Evolutionary conservation across 1,140 invertebrate genomes (phyloP).

Genomic region (Paramacrobiotus metropolitanus): DNA sequence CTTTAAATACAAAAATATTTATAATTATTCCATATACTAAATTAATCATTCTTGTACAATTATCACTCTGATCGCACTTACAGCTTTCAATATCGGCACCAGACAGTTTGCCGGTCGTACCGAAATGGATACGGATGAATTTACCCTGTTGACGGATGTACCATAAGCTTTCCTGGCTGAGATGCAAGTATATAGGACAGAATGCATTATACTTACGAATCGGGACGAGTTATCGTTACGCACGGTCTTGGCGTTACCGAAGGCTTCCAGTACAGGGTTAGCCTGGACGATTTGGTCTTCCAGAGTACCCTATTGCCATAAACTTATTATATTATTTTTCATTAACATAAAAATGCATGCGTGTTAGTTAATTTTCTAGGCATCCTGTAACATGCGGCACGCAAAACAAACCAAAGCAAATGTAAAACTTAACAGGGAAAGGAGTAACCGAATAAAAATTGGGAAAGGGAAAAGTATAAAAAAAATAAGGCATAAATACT

Average conservation of each 20-base stretch:
- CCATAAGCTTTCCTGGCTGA: too few relatives aligned
- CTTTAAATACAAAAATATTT: conserved; percentile 17
- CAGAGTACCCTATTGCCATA: conserved; percentile 26
- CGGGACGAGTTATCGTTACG: conserved; percentile 99
- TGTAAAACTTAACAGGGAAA: too few relatives aligned
- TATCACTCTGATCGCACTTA: conserved; percentile 14
- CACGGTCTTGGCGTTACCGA: conserved; percentile 98
- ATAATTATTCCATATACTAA: neutral
- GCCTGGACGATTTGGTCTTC: conserved; percentile 98
- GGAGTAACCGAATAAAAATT: too few relatives aligned
- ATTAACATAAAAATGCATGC: too few relatives aligned
- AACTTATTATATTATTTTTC: too few relatives aligned
- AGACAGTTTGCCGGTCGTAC: conserved; percentile 28
- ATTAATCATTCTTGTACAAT: neutral
- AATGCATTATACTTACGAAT: conserved; percentile 36
- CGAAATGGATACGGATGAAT: conserved; percentile 34
- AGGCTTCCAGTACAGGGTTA: conserved; percentile 96
- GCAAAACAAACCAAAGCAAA: neutral
- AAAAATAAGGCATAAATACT: neutral
- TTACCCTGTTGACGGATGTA: conserved; percentile 28
- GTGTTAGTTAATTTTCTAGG: too few relatives aligned
- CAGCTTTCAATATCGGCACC: conserved; percentile 37
- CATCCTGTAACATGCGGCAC: neutral
- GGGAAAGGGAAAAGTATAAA: too few relatives aligned
- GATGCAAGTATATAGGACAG: conserved; percentile 7